Conservation (phyloP, 2,888 invertebrate genomes). For the Sepiola atlantica region DNA sequence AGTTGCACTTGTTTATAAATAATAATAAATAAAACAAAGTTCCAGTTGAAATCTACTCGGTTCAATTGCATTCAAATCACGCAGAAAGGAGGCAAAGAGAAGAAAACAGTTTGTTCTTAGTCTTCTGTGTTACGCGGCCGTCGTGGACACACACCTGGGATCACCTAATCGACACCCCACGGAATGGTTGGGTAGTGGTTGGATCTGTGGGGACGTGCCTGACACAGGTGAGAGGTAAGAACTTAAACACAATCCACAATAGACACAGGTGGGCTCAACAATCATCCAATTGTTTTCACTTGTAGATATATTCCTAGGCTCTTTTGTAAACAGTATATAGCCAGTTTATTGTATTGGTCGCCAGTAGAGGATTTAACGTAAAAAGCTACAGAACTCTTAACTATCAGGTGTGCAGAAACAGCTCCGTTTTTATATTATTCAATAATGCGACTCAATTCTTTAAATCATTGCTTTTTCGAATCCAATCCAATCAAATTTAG, state of each 20-base stretch:
- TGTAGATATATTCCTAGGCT: background rate
- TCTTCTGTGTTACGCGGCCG: background rate
- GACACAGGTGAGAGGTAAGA: background rate
- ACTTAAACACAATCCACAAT: background rate
- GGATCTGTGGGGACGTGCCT: background rate
- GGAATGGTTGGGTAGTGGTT: background rate
- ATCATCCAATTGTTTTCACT: constrained; percentile 8
- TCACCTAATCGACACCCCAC: background rate
- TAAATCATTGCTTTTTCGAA: too few species aligned
- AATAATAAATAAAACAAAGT: background rate
- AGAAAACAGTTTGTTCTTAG: background rate
- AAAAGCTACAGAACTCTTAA: too few species aligned
- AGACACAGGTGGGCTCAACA: background rate
- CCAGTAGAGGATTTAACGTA: too few species aligned
- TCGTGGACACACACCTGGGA: background rate
- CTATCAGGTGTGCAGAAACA: too few species aligned
- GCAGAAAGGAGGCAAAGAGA: background rate
- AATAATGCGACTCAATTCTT: too few species aligned
- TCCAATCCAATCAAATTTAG: too few species aligned
- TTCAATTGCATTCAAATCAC: background rate
- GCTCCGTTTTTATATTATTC: too few species aligned
- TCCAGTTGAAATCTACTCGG: background rate
- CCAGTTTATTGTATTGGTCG: too few species aligned
- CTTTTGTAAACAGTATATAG: background rate
- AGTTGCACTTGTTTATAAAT: background rate